These are phyloP conservation scores for Limosa lapponica DNA, from an alignment of 2,797 vertebrate species.

Conservation along the genomic window DNA sequence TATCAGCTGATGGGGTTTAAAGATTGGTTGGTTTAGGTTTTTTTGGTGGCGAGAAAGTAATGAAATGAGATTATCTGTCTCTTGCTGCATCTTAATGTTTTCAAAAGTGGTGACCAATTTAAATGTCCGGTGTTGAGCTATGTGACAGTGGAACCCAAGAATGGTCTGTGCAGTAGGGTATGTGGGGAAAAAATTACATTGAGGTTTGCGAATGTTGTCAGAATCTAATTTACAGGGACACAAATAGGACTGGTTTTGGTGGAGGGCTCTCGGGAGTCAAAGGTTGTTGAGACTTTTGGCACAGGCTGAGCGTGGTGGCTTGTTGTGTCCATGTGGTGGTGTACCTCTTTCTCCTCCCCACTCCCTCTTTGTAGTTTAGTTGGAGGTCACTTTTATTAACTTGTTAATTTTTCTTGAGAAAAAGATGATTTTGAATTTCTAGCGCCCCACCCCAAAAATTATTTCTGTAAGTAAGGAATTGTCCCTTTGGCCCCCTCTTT, in stretches of 20 bases:
- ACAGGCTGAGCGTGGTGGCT: not conserved
- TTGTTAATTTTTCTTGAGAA: not conserved
- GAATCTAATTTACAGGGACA: too few species aligned
- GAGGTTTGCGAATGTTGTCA: not conserved
- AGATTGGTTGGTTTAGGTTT: not conserved
- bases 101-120: not conserved
- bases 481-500: not conserved
- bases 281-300: not conserved
- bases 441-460: not conserved
- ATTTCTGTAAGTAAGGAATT: not conserved
- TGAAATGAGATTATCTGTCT: not conserved
- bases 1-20: not conserved
- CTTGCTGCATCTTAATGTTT: not conserved
- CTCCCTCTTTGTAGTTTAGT: not conserved
- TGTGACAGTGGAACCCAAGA: not conserved
- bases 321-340: not conserved
- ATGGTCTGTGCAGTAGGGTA: not conserved
- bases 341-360: too few species aligned
- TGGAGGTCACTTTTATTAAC: not conserved
- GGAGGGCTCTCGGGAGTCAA: not conserved
- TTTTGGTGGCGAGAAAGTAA: not conserved
- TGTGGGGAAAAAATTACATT: not conserved
- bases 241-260: not conserved
- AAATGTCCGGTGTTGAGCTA: rapidly evolving
- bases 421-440: not conserved